phyloP scores from a whole-genome alignment of 1,140 invertebrate genomes.

The Orius insidiosus region DNA sequence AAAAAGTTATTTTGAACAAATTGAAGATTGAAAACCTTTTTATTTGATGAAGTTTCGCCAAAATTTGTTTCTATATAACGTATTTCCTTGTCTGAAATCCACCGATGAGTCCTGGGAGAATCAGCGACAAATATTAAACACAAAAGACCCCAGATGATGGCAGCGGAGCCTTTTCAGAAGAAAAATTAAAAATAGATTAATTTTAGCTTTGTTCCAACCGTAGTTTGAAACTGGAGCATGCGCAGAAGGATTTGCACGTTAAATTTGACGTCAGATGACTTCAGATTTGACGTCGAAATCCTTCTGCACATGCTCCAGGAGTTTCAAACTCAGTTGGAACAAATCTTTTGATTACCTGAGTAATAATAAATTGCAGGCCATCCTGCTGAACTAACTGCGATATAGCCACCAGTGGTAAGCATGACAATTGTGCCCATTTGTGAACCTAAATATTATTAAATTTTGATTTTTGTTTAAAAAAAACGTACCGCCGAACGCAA shows the following conservation, averaged over 20 bases:
- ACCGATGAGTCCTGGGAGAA: constrained; percentile 37
- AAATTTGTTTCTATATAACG: constrained; percentile 18
- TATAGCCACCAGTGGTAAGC: neutral
- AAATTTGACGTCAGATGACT: too few relatives aligned
- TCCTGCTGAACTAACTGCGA: constrained; percentile 11
- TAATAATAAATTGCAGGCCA: constrained; percentile 11
- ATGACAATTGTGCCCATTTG: constrained; percentile 17
- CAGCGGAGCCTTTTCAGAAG: constrained; percentile 25
- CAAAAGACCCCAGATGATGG: constrained; percentile 43
- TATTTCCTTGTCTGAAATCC: constrained; percentile 39
- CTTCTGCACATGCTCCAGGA: too few relatives aligned
- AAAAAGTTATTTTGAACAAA: too few relatives aligned
- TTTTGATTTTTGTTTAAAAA: neutral
- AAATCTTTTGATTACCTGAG: too few relatives aligned
- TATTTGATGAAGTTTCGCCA: constrained; percentile 8
- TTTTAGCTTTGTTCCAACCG: too few relatives aligned
- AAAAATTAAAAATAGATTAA: neutral
- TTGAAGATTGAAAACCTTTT: constrained; percentile 8
- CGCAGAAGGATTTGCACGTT: too few relatives aligned
- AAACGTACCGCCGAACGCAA: constrained; percentile 15
- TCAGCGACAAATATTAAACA: constrained; percentile 47
- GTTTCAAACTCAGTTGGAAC: too few relatives aligned
- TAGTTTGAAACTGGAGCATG: too few relatives aligned
- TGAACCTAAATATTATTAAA: constrained; percentile 10
- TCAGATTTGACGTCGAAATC: too few relatives aligned